phyloP scores from a whole-genome alignment of 1,140 invertebrate genomes.

The Pseudomyrmex flavicornis region DNA sequence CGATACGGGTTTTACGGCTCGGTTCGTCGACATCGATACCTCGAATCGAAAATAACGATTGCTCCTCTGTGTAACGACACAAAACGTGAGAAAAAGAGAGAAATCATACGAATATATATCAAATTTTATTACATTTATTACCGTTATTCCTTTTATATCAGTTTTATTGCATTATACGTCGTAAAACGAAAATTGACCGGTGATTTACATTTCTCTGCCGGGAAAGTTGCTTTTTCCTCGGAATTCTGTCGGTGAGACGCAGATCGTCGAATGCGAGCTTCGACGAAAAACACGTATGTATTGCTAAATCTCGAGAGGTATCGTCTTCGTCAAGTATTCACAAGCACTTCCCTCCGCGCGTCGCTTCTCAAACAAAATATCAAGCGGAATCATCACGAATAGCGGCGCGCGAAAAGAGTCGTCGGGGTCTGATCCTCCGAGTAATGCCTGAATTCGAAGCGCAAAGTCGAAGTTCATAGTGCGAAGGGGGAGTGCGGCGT shows the following conservation, averaged over 20 bases:
- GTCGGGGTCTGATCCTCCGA: neutral
- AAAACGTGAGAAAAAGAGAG: neutral
- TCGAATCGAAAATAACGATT: conserved; percentile 23
- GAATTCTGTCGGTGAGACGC: neutral
- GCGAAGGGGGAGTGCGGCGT: neutral
- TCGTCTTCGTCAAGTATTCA: neutral
- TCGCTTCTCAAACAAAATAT: conserved; percentile 16
- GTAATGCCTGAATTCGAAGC: conserved; percentile 21
- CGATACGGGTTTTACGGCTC: neutral
- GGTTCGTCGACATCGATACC: conserved; percentile 5
- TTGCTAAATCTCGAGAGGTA: neutral
- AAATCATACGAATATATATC: too few species aligned
- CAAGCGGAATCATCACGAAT: conserved; percentile 6
- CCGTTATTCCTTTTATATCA: too few species aligned
- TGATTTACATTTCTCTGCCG: neutral
- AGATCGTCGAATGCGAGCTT: neutral
- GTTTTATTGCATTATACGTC: neutral
- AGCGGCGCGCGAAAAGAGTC: conserved; percentile 1
- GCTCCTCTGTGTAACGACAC: neutral
- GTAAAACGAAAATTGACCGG: neutral
- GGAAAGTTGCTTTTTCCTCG: neutral
- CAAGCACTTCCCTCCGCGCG: neutral
- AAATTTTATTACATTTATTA: too few species aligned
- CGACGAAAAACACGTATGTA: neutral
- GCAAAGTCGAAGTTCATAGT: conserved; percentile 33